These are phyloP conservation scores for Spinus olivaceus DNA, from an alignment of 2,797 vertebrate species.

Conservation along the genomic window DNA sequence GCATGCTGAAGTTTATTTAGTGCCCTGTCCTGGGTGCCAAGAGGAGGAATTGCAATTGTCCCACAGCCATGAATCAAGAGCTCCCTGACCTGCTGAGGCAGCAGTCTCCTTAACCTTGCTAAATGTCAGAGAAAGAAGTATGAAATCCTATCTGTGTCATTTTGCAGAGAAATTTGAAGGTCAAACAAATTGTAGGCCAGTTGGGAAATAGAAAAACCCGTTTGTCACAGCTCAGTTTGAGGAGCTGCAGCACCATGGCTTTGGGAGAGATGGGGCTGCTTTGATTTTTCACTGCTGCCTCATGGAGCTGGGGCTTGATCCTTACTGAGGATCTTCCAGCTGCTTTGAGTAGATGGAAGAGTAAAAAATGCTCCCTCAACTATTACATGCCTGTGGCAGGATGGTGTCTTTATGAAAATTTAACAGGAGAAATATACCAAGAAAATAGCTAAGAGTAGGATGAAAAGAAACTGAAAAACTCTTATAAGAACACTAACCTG, in stretches of 20 bases:
- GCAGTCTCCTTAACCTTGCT: slow-evolving; percentile 16
- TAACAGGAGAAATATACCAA: neutral
- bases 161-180: slow-evolving; percentile 12
- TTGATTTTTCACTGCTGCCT: neutral
- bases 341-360: neutral
- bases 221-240: neutral
- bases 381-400: neutral
- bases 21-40: neutral
- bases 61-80: neutral
- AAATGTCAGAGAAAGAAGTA: neutral
- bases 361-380: neutral
- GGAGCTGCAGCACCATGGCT: neutral
- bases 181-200: neutral
- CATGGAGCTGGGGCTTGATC: neutral
- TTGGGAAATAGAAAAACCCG: neutral
- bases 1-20: neutral
- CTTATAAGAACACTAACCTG: neutral
- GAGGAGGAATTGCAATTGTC: neutral
- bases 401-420: neutral
- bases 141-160: neutral
- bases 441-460: neutral
- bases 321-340: neutral
- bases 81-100: slow-evolving; percentile 14
- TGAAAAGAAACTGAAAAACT: neutral
- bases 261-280: neutral